These are phyloP conservation scores for Tupiocoris notatus DNA, from an alignment of 2,888 invertebrate genomes.

Conservation along the genomic window DNA sequence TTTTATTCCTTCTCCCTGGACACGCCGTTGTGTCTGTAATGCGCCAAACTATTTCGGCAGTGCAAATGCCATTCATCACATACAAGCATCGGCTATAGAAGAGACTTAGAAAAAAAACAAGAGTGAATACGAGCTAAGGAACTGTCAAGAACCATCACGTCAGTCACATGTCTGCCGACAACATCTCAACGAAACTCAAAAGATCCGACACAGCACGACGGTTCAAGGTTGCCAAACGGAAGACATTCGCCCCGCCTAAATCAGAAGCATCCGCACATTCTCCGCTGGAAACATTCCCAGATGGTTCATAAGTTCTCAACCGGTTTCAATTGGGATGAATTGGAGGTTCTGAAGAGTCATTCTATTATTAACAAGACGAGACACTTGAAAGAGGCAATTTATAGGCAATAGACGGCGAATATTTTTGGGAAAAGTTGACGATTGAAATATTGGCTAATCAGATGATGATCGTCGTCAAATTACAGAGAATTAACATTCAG, in stretches of 20 bases:
- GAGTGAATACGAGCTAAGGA: background rate
- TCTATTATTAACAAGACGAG: background rate
- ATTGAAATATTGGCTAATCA: too few relatives aligned
- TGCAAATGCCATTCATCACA: too few relatives aligned
- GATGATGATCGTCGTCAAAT: too few relatives aligned
- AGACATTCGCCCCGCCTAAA: background rate
- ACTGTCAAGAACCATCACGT: background rate
- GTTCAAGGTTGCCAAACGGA: background rate
- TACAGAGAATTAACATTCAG: too few relatives aligned
- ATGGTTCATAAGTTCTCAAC: background rate
- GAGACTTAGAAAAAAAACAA: too few relatives aligned
- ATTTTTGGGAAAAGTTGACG: too few relatives aligned
- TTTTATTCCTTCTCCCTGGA: too few relatives aligned
- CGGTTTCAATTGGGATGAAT: conserved; percentile 7
- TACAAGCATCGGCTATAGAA: too few relatives aligned
- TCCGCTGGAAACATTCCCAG: background rate
- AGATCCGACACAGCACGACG: background rate
- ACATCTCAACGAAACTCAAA: background rate
- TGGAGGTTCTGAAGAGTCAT: background rate
- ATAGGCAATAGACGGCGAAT: too few relatives aligned
- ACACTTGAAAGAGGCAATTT: too few relatives aligned
- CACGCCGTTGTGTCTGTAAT: too few relatives aligned
- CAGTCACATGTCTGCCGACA: background rate
- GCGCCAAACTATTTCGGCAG: too few relatives aligned
- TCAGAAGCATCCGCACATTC: background rate